Evolutionary conservation across 2,113 vertebrate species (phyloP), one percentile per base, ranked within the genome.

Genomic region (Lepidothrix coronata): DNA sequence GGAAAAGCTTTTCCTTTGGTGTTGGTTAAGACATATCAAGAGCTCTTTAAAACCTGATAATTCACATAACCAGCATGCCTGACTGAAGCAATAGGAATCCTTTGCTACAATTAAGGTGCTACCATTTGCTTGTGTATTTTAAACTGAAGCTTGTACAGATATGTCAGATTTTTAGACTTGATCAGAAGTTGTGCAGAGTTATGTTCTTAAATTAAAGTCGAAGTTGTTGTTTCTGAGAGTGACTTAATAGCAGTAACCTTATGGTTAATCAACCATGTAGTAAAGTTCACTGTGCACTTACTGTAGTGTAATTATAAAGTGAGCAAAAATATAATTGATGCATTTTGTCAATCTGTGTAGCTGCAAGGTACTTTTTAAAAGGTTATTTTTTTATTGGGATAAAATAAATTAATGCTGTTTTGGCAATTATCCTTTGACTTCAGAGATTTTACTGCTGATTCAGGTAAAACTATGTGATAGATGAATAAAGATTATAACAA

Each of bases 321-420:
- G 95, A 96, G 92, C 93, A 97, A 97, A 97, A 96, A 96, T 97
- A 97, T 97, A 98, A 98, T 98, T 98, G 97, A 98, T 98, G 98
- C 92, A 95, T 98, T 98, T 98, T 98, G 98, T 98, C 98, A 98
- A 97, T 98, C 97, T 97, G 94, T 97, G 93, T 98, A 98, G 98
- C 98, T 99, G 97, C 96, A 97, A 98, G 98, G 98, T 98, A 98
- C 96, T 98, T 97, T 98, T 96, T 95, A 93, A 98, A 99, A 98
- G 98, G 97, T 98, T 98, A 98, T 98, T 97, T 98, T 91, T 94
- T 93, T 91, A 97, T 98, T 97, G 39, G 61, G 92, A 85, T 97
- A 97, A 98, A 98, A 97, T 95, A 97, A 98, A 91, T 97, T 98
- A 98, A 98, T 97, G 97, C 87, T 91, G 86, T 44, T 97, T 97